Percentiles rank a stretch among this genome's conserved stretches.
Evolutionary conservation across 2,797 vertebrate genomes (phyloP).

Genomic region (Eulemur rubriventer): DNA sequence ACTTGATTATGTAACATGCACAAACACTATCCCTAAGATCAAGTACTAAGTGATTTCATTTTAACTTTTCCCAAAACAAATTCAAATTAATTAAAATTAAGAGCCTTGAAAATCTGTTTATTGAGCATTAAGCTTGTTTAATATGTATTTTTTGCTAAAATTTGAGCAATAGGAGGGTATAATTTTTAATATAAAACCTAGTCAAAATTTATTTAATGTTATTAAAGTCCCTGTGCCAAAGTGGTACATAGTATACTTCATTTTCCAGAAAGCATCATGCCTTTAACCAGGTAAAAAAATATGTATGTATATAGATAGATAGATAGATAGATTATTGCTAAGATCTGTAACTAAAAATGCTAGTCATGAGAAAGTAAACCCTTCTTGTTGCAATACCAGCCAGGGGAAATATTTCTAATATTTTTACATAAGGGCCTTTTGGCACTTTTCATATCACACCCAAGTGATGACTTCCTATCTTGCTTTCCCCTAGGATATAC

Average conservation of each 20-base stretch:
- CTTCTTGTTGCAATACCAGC: not conserved
- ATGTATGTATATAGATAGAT: not conserved
- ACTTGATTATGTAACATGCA: not conserved
- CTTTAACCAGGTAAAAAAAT: not conserved
- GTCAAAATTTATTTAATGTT: not conserved
- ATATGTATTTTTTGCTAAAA: not conserved
- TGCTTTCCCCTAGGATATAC: not conserved
- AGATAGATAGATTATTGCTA: not conserved
- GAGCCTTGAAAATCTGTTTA: not conserved
- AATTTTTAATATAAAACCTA: not conserved
- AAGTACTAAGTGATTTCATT: not conserved
- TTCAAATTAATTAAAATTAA: slow-evolving; percentile 13
- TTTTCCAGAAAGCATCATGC: not conserved
- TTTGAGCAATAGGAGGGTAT: not conserved
- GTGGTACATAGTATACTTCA: not conserved
- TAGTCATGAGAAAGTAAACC: not conserved
- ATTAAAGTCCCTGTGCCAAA: not conserved
- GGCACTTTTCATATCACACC: not conserved
- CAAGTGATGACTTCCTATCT: not conserved
- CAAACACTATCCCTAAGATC: not conserved
- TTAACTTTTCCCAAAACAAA: not conserved
- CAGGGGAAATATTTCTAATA: not conserved
- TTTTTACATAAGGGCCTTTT: not conserved
- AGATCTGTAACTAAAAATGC: not conserved
- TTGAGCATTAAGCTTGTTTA: not conserved